Percentiles rank a stretch among this genome's conserved stretches.
phyloP scores from a whole-genome alignment of 2,797 vertebrate genomes.

The Semotilus atromaculatus region DNA sequence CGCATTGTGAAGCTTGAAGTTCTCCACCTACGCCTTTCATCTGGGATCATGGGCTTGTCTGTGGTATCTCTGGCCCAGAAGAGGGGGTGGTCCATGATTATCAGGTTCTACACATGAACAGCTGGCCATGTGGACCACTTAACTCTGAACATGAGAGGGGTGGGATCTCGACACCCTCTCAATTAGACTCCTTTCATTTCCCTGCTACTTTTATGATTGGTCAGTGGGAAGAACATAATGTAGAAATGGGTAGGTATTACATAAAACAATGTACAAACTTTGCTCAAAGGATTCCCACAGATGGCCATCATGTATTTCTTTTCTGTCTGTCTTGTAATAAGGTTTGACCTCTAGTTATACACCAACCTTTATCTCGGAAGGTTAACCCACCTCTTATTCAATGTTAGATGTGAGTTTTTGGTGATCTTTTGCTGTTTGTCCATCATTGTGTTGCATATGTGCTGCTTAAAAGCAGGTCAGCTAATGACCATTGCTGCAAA shows the following conservation, averaged over 20 bases:
- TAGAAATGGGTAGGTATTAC: conserved; percentile 55
- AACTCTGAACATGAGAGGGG: conserved; percentile 58
- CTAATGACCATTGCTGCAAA: background rate
- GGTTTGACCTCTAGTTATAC: conserved; percentile 19
- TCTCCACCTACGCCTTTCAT: conserved; percentile 53
- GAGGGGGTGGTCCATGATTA: conserved; percentile 60
- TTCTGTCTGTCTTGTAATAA: conserved; percentile 13
- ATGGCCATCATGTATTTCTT: conserved; percentile 10
- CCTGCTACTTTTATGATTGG: conserved; percentile 50
- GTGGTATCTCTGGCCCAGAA: conserved; percentile 57
- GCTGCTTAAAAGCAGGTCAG: conserved; percentile 14
- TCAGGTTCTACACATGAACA: conserved; percentile 59
- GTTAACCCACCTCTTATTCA: background rate
- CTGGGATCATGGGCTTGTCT: conserved; percentile 36
- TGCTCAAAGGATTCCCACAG: conserved; percentile 34
- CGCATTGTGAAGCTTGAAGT: conserved; percentile 45
- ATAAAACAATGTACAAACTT: conserved; percentile 37
- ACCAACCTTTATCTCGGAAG: background rate
- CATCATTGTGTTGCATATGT: background rate
- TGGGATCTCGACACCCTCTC: conserved; percentile 56
- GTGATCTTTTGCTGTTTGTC: conserved; percentile 12
- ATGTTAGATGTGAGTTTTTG: background rate
- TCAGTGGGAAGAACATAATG: conserved; percentile 55
- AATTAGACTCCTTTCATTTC: conserved; percentile 56
- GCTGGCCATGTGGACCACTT: conserved; percentile 59